These are phyloP conservation scores for Lasioglossum villosulum DNA, from an alignment of 2,888 invertebrate species.

Conservation along the genomic window DNA sequence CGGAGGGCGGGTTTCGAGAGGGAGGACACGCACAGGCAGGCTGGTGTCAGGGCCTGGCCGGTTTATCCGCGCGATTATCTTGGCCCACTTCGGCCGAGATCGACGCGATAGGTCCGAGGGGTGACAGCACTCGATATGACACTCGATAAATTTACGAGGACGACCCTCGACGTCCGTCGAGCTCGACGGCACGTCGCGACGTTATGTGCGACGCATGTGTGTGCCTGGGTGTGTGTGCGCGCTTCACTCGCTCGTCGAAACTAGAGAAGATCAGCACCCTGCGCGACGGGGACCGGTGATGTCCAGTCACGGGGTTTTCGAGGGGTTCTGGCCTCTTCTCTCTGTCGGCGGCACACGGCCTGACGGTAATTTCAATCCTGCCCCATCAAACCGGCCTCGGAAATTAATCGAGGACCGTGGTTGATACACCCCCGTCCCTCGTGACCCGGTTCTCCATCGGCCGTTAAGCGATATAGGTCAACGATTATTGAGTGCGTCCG, in stretches of 20 bases:
- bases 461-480: constrained; percentile 48
- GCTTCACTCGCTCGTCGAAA: background rate
- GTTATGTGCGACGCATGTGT: background rate
- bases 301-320: constrained; percentile 39
- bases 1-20: background rate
- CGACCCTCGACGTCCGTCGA: constrained; percentile 42
- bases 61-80: constrained; percentile 68
- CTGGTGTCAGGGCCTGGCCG: constrained; percentile 19
- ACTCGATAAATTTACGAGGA: constrained; percentile 64
- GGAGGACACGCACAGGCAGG: background rate
- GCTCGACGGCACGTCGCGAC: background rate
- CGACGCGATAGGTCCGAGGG: constrained; percentile 52
- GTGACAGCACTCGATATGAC: constrained; percentile 62
- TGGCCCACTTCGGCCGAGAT: constrained; percentile 65
- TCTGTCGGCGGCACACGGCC: background rate
- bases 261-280: background rate
- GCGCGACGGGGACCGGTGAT: constrained; percentile 22
- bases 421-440: constrained; percentile 39
- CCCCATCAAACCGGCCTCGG: constrained; percentile 35
- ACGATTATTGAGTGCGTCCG: constrained; percentile 36
- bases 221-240: background rate
- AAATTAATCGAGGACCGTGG: constrained; percentile 53
- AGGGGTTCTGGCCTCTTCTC: constrained; percentile 33
- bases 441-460: constrained; percentile 41
- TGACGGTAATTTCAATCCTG: constrained; percentile 47